Conservation (phyloP, 2,888 invertebrate genomes). For the Tenodera sinensis region DNA sequence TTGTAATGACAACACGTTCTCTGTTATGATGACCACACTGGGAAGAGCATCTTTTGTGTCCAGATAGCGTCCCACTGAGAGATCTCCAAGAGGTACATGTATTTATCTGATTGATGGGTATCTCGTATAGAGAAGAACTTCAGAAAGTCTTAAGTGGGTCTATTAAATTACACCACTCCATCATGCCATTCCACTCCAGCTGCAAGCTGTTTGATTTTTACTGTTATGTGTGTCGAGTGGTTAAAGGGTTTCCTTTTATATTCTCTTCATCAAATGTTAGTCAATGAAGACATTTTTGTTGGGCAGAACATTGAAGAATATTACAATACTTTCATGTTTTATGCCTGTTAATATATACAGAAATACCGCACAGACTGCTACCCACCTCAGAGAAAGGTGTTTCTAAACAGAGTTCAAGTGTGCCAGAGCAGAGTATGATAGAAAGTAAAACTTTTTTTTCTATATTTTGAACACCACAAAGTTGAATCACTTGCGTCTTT, state of each 20-base stretch:
- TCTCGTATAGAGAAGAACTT: not conserved
- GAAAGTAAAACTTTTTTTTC: no score
- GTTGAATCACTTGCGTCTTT: no score
- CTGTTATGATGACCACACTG: not conserved
- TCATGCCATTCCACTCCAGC: not conserved
- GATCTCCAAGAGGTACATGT: not conserved
- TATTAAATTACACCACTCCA: not conserved
- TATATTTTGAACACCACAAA: no score
- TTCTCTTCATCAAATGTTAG: not conserved
- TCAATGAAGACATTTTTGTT: not conserved
- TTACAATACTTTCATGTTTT: not conserved
- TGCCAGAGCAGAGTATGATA: no score
- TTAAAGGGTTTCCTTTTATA: not conserved
- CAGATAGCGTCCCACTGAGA: not conserved
- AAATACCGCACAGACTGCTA: no score
- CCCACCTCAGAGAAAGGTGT: no score
- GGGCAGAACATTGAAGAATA: not conserved
- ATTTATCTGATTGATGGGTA: not conserved
- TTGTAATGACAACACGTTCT: not conserved
- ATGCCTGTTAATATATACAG: no score
- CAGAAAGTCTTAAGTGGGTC: not conserved
- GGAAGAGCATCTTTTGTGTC: not conserved
- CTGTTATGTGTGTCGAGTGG: not conserved
- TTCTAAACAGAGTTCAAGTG: no score
- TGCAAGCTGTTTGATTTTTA: not conserved